Evolutionary conservation across 2,888 invertebrate genomes (phyloP).

Genomic region (Gymnocheta viridis): DNA sequence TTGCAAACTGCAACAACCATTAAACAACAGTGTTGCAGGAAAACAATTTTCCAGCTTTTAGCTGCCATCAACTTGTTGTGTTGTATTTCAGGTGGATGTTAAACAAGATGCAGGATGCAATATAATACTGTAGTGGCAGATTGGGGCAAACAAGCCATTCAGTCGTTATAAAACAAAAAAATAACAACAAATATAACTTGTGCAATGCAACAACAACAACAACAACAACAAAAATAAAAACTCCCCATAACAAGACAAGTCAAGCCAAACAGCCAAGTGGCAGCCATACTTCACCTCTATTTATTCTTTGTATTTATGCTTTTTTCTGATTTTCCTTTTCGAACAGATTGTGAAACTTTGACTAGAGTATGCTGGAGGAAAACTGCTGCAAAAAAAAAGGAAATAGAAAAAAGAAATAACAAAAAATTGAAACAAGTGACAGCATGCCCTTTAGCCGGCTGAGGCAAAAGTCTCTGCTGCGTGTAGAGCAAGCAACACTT

Average conservation of each 20-base stretch:
- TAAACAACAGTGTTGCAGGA: constrained; percentile 51
- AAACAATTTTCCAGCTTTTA: constrained; percentile 70
- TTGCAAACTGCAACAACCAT: constrained; percentile 33
- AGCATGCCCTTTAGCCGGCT: constrained; percentile 63
- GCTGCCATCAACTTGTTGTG: constrained; percentile 65
- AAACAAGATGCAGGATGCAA: constrained; percentile 38
- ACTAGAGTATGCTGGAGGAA: constrained; percentile 35
- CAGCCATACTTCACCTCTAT: constrained; percentile 68
- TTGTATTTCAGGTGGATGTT: constrained; percentile 47
- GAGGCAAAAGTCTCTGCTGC: constrained; percentile 22
- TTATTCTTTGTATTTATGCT: constrained; percentile 57
- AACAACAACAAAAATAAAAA: too few relatives aligned
- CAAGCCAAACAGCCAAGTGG: constrained; percentile 68
- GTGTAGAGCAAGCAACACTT: constrained; percentile 50
- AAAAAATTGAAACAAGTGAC: constrained; percentile 54
- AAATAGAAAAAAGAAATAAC: constrained; percentile 22
- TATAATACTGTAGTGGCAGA: not conserved
- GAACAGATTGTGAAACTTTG: constrained; percentile 59
- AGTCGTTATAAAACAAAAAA: constrained; percentile 39
- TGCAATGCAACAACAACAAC: constrained; percentile 47
- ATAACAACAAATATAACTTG: constrained; percentile 37
- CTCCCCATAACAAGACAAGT: constrained; percentile 65
- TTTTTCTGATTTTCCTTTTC: constrained; percentile 1
- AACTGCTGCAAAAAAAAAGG: constrained; percentile 7
- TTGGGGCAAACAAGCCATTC: constrained; percentile 40